phyloP scores from a whole-genome alignment of 2,888 invertebrate genomes.

The Homarus gammarus region DNA sequence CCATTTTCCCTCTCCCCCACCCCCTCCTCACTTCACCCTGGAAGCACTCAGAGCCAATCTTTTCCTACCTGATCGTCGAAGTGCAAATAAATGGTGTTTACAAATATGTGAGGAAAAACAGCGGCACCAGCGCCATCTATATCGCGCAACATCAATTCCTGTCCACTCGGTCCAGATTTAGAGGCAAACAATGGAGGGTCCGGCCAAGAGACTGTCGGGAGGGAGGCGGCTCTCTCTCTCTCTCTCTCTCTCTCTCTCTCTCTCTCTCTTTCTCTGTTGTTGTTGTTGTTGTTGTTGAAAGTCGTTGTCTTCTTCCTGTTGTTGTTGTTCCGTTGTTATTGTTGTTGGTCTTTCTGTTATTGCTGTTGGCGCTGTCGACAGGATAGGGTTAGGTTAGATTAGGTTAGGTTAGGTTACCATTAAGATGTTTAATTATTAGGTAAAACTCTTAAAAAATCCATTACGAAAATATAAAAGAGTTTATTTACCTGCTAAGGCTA shows the following conservation, averaged over 20 bases:
- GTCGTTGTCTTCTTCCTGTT: too few relatives aligned
- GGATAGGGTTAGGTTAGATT: too few relatives aligned
- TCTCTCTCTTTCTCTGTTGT: slow-evolving; percentile 8
- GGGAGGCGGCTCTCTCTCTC: slow-evolving; percentile 24
- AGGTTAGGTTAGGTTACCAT: too few relatives aligned
- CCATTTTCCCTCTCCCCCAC: neutral
- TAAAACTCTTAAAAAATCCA: too few relatives aligned
- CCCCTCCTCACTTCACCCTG: neutral
- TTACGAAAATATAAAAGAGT: too few relatives aligned
- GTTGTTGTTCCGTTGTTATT: too few relatives aligned
- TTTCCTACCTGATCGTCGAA: slow-evolving; percentile 39
- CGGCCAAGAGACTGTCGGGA: slow-evolving; percentile 22
- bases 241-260: slow-evolving; percentile 34
- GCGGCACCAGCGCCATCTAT: slow-evolving; percentile 60
- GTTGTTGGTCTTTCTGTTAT: too few relatives aligned
- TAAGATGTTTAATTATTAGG: too few relatives aligned
- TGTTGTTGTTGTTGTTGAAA: too few relatives aligned
- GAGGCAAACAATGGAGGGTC: slow-evolving; percentile 58
- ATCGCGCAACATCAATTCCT: slow-evolving; percentile 61
- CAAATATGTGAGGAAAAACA: slow-evolving; percentile 64
- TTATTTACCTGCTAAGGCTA: too few relatives aligned
- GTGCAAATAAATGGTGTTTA: slow-evolving; percentile 67
- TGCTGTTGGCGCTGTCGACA: too few relatives aligned
- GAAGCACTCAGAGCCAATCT: slow-evolving; percentile 31
- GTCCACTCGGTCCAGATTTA: slow-evolving; percentile 65